These are phyloP conservation scores for Mesocricetus auratus DNA, from an alignment of 2,113 vertebrate species.

Conservation along the genomic window DNA sequence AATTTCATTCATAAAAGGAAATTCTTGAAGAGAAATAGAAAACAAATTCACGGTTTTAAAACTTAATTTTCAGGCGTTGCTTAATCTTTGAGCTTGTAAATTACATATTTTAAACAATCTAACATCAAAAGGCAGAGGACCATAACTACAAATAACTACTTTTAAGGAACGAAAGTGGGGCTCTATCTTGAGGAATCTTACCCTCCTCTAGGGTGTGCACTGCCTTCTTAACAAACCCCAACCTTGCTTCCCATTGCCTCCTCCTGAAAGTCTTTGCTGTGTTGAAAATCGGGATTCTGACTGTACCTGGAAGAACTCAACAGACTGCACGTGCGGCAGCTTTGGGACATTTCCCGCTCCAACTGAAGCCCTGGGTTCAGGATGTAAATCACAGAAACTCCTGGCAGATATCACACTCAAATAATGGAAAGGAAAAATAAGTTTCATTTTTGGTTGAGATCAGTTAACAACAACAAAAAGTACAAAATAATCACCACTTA, in stretches of 20 bases:
- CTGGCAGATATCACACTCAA: background rate
- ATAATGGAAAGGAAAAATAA: constrained; percentile 6
- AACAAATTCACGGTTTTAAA: background rate
- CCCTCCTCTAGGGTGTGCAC: background rate
- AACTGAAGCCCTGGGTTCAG: background rate
- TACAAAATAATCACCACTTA: constrained; percentile 21
- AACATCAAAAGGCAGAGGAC: background rate
- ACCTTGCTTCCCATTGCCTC: background rate
- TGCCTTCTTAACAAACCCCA: background rate
- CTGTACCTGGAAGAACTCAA: background rate
- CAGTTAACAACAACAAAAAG: background rate
- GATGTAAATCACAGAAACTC: background rate
- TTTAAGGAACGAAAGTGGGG: background rate
- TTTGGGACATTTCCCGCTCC: background rate
- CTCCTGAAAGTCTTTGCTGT: background rate
- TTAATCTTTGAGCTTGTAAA: background rate
- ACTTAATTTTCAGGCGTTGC: background rate
- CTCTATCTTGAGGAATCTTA: background rate
- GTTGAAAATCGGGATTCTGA: background rate
- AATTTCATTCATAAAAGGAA: background rate
- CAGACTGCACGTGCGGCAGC: background rate
- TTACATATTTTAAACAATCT: background rate
- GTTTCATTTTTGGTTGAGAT: constrained; percentile 25
- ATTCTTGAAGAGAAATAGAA: background rate
- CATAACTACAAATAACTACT: background rate